Evolutionary conservation across 37 sponge, comb jelly and placozoan genomes (phyloP).

Genomic region (Agelas oroides): DNA sequence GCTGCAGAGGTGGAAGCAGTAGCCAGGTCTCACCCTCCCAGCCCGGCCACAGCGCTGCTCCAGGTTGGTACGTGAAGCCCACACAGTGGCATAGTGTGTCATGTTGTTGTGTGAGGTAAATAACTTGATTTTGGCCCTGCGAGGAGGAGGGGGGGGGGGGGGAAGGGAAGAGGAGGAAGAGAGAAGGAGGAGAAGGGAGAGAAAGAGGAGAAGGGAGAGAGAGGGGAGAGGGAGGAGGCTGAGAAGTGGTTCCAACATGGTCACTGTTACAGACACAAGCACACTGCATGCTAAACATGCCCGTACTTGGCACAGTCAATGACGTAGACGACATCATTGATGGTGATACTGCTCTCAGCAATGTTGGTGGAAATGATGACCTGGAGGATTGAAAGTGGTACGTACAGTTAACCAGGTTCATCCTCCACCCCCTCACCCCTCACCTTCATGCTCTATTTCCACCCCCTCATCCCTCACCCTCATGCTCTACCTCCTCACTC

Average conservation of each 20-base stretch:
- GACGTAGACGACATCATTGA: constrained; percentile 81
- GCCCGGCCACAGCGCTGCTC: constrained; percentile 88
- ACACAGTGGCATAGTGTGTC: constrained; percentile 77
- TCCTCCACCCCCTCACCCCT: no score
- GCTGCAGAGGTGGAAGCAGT: constrained; percentile 89
- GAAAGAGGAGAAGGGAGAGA: no score
- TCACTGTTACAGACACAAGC: no score
- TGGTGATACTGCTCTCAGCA: constrained; percentile 86
- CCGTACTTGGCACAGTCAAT: constrained; percentile 76
- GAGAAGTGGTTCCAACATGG: no score
- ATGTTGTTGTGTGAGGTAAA: constrained; percentile 82
- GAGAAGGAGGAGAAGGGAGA: no score
- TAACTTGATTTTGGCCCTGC: constrained; percentile 75
- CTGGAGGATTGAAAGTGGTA: constrained; percentile 33
- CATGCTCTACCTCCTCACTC: no score
- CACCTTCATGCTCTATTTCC: background rate
- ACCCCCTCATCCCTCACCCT: background rate
- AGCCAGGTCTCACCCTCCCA: constrained; percentile 77
- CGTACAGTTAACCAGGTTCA: no score
- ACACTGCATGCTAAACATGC: no score
- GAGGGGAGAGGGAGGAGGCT: no score
- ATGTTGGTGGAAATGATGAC: constrained; percentile 82
- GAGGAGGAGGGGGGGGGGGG: no score
- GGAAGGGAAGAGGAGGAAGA: background rate
- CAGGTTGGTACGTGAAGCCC: constrained; percentile 84